Base-by-base conservation (phyloP, 2,888 invertebrate genomes). In the Cataglyphis altisquamis region DNA sequence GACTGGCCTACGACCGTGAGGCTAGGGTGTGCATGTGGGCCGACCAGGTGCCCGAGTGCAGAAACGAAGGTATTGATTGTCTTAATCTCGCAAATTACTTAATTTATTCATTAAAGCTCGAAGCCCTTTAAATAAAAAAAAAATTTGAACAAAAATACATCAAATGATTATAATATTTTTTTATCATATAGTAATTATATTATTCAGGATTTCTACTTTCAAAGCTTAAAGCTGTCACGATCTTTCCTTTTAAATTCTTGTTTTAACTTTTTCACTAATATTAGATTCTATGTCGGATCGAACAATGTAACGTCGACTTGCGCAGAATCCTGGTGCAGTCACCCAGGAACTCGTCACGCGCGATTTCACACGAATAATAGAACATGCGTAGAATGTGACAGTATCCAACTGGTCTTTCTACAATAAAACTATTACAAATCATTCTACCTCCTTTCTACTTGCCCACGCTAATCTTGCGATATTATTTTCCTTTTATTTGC, bases 21-120 rank as follows among this genome's bases (percentile, higher is more conserved):
- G 97, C 98, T 75, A 97, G 98, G 91, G 98, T 98, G 82, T 98
- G 98, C 96, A 98, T 99, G 98, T 98, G 99, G 99, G 98, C 99
- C 91, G 98, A 99, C 96, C 98, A 98, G 95, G 98, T 98, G 84
- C 97, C 98, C 75, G 97, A 98, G 95, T 98, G 98, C 96, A 98
- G 96, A 95, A 97, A 97, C 94, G 98, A 98, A 95, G 98, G 98
- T 98, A 95, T 93, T 18, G 32, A 60, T 60, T n/a, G 10, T 36
- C 1, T 21, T 62, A 21, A 29, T 5, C 10, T 57, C 15, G 3
- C 36, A 18, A 73, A 36, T 36, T 25, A 36, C 64, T 10, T 2
- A 10, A 45, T 62, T 25, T 2, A 39, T 64, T 48, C 36, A 1
- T 64, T 64, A 10, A 41, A 0, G 5, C 36, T 25, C 10, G 15